A percentile compares a stretch with the other conserved stretches of the same genome.
Evolutionary conservation across 1,140 invertebrate species (phyloP).

Genomic region (Zelostemma sp.): DNA sequence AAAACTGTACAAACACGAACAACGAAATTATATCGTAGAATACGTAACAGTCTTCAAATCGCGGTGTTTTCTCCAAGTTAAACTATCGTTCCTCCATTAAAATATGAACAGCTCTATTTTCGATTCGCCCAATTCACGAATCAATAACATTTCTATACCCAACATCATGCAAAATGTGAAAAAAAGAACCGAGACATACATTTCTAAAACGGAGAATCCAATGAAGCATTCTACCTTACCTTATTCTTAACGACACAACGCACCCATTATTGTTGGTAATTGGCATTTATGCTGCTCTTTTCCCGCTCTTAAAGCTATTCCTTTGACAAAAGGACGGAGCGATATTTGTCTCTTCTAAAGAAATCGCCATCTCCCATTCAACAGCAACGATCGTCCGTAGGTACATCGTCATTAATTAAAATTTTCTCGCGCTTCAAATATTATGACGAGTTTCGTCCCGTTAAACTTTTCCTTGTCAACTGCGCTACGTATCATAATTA

Average conservation of each 20-base stretch:
- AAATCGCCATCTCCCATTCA: conserved; percentile 14
- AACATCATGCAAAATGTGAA: no score
- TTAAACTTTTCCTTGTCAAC: conserved; percentile 35
- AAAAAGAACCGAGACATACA: no score
- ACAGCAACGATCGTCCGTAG: conserved; percentile 24
- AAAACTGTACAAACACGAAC: conserved; percentile 42
- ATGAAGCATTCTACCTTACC: no score
- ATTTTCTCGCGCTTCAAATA: conserved; percentile 6
- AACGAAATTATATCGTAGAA: conserved; percentile 51
- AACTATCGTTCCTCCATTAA: no score
- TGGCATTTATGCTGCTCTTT: conserved; percentile 27
- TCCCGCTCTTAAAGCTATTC: conserved; percentile 14
- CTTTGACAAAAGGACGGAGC: conserved; percentile 24
- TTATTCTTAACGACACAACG: background rate
- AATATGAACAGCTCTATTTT: no score
- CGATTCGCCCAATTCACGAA: no score
- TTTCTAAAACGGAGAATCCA: no score
- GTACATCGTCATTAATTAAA: conserved; percentile 44
- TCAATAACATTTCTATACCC: no score
- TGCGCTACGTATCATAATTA: conserved; percentile 58
- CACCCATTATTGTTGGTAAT: conserved; percentile 39
- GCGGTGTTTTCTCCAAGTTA: no score
- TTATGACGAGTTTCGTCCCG: conserved; percentile 26
- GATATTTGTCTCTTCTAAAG: conserved; percentile 19
- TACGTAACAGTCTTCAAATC: conserved; percentile 46